Base-by-base conservation (phyloP, 2,888 invertebrate genomes). In the Lepetodrilus schrolli region DNA sequence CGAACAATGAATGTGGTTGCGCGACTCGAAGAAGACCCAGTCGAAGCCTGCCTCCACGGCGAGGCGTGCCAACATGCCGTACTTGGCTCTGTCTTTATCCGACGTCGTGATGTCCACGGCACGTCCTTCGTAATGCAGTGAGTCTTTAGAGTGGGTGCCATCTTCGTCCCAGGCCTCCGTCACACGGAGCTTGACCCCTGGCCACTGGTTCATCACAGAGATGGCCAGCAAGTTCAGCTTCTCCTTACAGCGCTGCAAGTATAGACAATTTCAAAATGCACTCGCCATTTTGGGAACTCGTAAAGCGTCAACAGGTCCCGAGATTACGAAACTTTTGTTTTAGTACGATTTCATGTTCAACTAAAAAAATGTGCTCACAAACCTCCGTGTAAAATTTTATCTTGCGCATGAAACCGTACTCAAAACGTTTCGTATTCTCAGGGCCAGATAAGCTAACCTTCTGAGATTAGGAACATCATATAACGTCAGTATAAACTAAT, bases 181-280 rank as follows among this genome's bases (percentile, higher is more conserved):
- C 79, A 98, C 98, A 73, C 97, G 93, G 85, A 98, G 93, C 84
- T 94, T 93, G 78, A 97, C 95, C n/a, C 97, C 96, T 0, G 97
- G 97, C 98, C 98, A 98, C 91, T 96, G 96, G 92, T 98, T 98
- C 96, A 97, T 96, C 91, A 98, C 98, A 86, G 96, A 95, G 89
- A 97, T 96, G 73, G 98, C 97, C 88, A 98, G 92, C 74, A 96
- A 96, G 92, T 97, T 96, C 86, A 98, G 92, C 91, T 96, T 97
- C 92, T 98, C 98, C 91, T 96, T 96, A 92, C 97, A 97, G 90
- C 97, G 94, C 98, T 98, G 94, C 69, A 94, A 95, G n/a, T n/a
- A n/a, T n/a, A n/a, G n/a, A n/a, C n/a, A n/a, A n/a, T 8, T 8
- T 8, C 7, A 7, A 38, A 8, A 8, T 38, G 8, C 7, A 7